Base-by-base conservation (phyloP, 2,797 vertebrate species). In the Pseudochirops corinnae region DNA sequence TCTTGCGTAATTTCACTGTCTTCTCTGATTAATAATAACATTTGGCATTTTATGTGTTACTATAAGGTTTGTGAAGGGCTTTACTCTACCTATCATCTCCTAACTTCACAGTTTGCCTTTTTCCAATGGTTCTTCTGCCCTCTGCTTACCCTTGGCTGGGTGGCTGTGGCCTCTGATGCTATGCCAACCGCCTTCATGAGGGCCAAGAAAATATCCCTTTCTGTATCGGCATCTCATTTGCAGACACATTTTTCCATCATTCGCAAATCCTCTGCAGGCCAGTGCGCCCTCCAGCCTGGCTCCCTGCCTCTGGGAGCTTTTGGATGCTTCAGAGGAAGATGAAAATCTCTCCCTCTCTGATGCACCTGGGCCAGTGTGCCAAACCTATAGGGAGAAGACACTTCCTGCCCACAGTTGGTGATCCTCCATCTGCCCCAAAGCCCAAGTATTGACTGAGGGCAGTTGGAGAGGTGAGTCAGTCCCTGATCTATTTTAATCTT, bases 261-360 rank as follows among this genome's bases (percentile, higher is more conserved):
- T 97, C 92, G 96, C 90, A 96, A 96, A 90, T 96, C 94, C 58
- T 95, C 91, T 62, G 56, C 24, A 93, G 93, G 82, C 46, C 55
- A 46, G 2, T 1, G 39, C 93, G 92, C n/a, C 57, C 92, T 96
- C 50, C 21, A 90, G 13, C 60, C 95, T 96, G n/a, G 67, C 90
- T 29, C 18, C 74, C 33, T 93, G 94, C 96, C 94, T 93, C 95
- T 98, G 94, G 95, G n/a, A n/a, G n/a, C n/a, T 96, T 97, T 96
- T 97, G 92, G 95, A 93, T 33, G 1, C 94, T 96, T 97, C 58
- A 92, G 93, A 97, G 94, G n/a, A 96, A 96, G 52, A 94, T 91
- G 60, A 95, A 87, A 93, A 5, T 28, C 26, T 94, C 10, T 94
- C 0, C 18, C 93, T 4, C 1, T 62, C 57, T 55, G 14, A 26